A percentile compares a stretch with the other conserved stretches of the same genome.
These are phyloP conservation scores for Theonella swinhoei DNA, from an alignment of 37 sponge, comb jelly and placozoan genomes.

Conservation along the genomic window DNA sequence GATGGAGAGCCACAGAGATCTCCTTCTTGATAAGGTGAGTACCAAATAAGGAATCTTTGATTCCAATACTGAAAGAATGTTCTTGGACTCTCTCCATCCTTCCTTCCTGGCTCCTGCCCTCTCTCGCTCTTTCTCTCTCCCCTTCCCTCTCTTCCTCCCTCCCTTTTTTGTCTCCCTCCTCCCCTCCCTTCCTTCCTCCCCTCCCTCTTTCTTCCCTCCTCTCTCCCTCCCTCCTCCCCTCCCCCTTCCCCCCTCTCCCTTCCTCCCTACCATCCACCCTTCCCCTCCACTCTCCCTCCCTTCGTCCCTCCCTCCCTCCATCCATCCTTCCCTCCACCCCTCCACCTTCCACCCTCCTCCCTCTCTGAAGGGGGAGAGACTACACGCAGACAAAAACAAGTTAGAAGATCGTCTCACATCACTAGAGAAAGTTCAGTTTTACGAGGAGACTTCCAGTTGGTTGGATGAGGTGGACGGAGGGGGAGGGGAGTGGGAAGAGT, in stretches of 20 bases:
- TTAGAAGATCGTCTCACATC: constrained; percentile 65
- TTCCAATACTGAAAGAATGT: background rate
- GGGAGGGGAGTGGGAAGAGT: background rate
- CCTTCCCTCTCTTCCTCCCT: background rate
- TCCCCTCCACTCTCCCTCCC: background rate
- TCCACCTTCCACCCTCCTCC: no score
- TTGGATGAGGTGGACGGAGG: constrained; percentile 31
- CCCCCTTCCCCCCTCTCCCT: no score
- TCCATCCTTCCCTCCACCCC: no score
- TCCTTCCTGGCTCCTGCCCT: no score
- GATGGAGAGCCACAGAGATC: no score
- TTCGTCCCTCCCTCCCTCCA: background rate
- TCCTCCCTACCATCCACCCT: background rate
- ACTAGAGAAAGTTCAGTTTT: constrained; percentile 39
- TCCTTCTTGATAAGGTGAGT: no score
- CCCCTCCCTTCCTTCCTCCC: background rate
- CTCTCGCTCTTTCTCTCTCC: no score
- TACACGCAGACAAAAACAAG: constrained; percentile 81
- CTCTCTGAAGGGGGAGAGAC: constrained; percentile 78
- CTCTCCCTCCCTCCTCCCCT: background rate
- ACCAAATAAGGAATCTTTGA: background rate
- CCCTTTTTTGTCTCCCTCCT: constrained; percentile 4
- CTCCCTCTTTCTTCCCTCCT: background rate
- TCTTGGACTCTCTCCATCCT: no score
- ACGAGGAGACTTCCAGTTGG: constrained; percentile 46